A percentile compares a stretch with the other conserved stretches of the same genome.
Conservation (phyloP, 2,888 invertebrate species). For the Rhopalosiphum nymphaeae region DNA sequence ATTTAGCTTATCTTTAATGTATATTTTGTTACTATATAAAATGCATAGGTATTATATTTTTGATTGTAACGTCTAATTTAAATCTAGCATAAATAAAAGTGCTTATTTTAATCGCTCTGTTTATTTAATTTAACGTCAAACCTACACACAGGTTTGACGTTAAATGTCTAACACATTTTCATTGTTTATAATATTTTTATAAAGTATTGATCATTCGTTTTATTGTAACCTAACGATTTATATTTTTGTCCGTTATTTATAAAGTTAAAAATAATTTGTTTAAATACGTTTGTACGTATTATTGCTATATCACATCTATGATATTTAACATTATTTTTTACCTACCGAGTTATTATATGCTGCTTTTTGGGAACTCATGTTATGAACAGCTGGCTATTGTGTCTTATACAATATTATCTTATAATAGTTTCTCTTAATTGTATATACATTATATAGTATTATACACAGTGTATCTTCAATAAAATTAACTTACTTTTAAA, state of each 20-base stretch:
- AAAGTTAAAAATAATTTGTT: background rate
- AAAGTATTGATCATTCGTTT: background rate
- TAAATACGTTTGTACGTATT: background rate
- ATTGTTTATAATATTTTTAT: background rate
- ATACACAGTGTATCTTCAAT: background rate
- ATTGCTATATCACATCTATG: background rate
- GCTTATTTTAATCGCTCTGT: background rate
- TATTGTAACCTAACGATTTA: background rate
- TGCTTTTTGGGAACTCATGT: background rate
- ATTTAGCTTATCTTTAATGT: background rate
- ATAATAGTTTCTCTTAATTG: slow-evolving; percentile 25
- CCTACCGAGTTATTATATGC: background rate
- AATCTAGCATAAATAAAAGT: background rate
- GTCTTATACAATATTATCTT: background rate
- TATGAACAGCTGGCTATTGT: background rate
- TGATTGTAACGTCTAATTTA: background rate
- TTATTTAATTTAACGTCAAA: background rate
- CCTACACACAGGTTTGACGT: no score
- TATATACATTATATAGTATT: background rate
- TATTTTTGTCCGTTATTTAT: background rate
- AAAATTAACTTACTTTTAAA: background rate
- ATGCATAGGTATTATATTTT: background rate
- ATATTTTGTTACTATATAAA: background rate
- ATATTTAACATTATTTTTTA: slow-evolving; percentile 4
- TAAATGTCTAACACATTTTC: background rate